Base-by-base conservation (phyloP, 1,140 invertebrate species). In the Pseudachorutes palmiensis region DNA sequence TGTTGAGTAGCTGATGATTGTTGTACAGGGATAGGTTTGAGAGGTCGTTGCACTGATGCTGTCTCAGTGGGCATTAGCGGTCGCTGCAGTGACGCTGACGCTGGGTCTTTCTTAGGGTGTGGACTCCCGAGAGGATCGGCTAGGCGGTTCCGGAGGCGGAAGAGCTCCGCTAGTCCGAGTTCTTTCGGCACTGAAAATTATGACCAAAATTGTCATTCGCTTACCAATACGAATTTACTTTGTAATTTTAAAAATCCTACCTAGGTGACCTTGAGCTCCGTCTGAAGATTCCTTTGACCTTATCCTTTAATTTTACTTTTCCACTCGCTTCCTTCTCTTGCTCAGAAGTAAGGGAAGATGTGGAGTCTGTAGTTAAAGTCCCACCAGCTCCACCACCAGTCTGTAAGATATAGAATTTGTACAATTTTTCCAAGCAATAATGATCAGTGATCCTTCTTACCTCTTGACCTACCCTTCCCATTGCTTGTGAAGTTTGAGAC, bases 281-380 rank as follows among this genome's bases (percentile, higher is more conserved):
- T 77, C 86, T 89, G 74, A 93, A 92, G 80, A 93, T 89, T 62
- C 86, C 88, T 1, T 88, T 87, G 24, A 93, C 79, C 72, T 88
- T 84, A 59, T 88, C 89, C 75, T 88, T 87, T 59, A 92, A 78
- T 28, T 58, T 62, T 36, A 28, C 62, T 85, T 78, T 88, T 89
- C 75, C 87, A 29, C 79, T n/a, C n/a, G n/a, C 79, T 75, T 72
- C 69, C 82, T 82, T 65, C 86, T 86, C 76, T 12, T 75, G 74
- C 26, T 83, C 83, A 32, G 87, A 81, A 75, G 87, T 88, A 69
- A 88, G 82, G 71, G 91, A 89, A 0, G 89, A 90, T 73, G 87
- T 88, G 14, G 87, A 89, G 41, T 77, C 86, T 87, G 82, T 45
- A 45, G 19, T 45, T 45, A 19, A 45, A 9, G 36, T 45, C 19